phyloP scores from a whole-genome alignment of 2,113 vertebrate species.

The Morphnarchus princeps region DNA sequence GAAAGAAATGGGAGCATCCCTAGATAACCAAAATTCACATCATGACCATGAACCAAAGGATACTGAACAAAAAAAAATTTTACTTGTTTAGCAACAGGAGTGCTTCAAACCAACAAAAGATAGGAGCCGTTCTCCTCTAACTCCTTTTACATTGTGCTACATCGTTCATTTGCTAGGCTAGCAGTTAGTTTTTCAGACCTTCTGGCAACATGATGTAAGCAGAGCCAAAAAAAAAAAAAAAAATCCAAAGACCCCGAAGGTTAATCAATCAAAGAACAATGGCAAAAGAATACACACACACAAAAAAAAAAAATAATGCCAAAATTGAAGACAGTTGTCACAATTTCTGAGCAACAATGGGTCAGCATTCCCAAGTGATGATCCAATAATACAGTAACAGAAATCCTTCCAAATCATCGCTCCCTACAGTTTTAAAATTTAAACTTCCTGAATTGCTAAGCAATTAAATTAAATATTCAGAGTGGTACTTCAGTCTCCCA shows the following conservation, averaged over 20 bases:
- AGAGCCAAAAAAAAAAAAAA: neutral
- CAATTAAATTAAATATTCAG: neutral
- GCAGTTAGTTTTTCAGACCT: neutral
- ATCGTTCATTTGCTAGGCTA: neutral
- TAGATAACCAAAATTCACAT: neutral
- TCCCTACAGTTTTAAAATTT: neutral
- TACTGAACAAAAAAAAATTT: neutral
- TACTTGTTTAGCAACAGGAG: neutral
- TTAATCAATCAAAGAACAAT: neutral
- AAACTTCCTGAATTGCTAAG: neutral
- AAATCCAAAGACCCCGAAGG: neutral
- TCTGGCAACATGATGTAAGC: neutral
- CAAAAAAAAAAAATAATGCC: neutral
- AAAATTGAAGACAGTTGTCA: neutral
- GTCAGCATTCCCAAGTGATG: neutral
- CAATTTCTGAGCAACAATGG: slow-evolving; percentile 7
- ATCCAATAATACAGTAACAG: neutral
- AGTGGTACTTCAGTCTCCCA: neutral
- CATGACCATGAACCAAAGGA: neutral
- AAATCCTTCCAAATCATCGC: neutral
- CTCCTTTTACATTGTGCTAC: neutral
- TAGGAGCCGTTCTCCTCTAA: neutral
- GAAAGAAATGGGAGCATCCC: neutral
- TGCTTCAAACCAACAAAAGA: neutral
- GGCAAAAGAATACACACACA: neutral